Percentiles rank a stretch among this genome's conserved stretches.
Conservation (phyloP, 2,888 invertebrate genomes). For the Lagria hirta region DNA sequence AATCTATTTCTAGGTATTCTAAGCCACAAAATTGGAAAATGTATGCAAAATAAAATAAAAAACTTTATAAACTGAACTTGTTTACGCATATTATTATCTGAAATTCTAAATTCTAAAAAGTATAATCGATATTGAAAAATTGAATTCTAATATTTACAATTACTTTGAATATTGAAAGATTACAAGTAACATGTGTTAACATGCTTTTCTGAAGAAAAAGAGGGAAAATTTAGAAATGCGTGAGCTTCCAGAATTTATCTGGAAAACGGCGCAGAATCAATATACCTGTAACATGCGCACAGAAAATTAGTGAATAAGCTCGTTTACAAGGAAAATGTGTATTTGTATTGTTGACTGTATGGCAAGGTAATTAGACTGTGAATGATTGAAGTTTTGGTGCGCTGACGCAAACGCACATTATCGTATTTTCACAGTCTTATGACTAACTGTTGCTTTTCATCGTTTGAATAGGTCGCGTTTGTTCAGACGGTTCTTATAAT, state of each 20-base stretch:
- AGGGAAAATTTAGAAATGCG: constrained; percentile 24
- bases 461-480: constrained; percentile 26
- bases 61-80: too few relatives aligned
- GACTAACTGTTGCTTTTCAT: constrained; percentile 31
- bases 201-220: too few relatives aligned
- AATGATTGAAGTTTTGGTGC: constrained; percentile 2
- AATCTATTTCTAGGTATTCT: too few relatives aligned
- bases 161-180: too few relatives aligned
- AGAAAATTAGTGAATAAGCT: constrained; percentile 31
- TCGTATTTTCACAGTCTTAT: constrained; percentile 24
- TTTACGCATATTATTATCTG: too few relatives aligned
- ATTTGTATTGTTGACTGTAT: constrained; percentile 30
- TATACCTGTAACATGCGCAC: constrained; percentile 33
- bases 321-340: constrained; percentile 28
- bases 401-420: not conserved
- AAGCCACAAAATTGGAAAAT: too few relatives aligned
- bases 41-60: too few relatives aligned
- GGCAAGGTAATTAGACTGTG: constrained; percentile 26
- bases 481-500: constrained; percentile 25
- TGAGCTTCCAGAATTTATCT: constrained; percentile 28
- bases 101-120: too few relatives aligned
- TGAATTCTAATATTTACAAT: too few relatives aligned
- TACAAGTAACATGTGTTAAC: too few relatives aligned
- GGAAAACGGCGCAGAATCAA: constrained; percentile 30
- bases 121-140: too few relatives aligned